Percentiles rank a stretch among this genome's conserved stretches.
Conservation (phyloP, 2,113 vertebrate species). For the Hipposideros armiger region DNA sequence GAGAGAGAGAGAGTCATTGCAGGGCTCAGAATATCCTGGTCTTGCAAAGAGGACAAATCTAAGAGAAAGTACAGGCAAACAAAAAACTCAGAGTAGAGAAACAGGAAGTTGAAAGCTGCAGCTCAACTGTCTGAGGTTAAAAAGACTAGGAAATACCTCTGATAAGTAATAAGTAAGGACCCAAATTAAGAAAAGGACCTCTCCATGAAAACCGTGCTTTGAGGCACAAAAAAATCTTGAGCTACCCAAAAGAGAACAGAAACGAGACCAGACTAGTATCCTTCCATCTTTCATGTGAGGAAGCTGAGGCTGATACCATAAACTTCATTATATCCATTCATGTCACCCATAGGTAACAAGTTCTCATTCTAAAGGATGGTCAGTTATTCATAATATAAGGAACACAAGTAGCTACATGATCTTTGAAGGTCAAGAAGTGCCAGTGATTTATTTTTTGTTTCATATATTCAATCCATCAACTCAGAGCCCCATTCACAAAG, state of each 20-base stretch:
- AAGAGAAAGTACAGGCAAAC: neutral
- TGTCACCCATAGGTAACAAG: neutral
- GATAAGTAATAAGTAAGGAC: neutral
- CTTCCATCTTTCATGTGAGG: neutral
- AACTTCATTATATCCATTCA: neutral
- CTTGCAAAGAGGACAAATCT: neutral
- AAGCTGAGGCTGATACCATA: neutral
- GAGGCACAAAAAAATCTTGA: neutral
- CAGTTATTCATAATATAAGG: neutral
- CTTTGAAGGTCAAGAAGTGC: neutral
- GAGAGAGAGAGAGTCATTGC: fast-evolving
- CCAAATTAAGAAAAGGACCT: neutral
- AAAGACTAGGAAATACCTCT: neutral
- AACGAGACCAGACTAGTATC: neutral
- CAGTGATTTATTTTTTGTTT: neutral
- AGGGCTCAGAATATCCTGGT: neutral
- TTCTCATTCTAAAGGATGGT: neutral
- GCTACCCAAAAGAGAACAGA: neutral
- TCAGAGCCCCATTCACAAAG: neutral
- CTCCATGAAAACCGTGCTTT: neutral
- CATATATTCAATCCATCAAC: neutral
- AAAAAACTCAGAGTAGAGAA: neutral
- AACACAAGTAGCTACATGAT: neutral
- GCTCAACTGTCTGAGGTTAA: neutral
- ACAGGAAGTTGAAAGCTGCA: neutral